Evolutionary conservation across 2,113 vertebrate genomes (phyloP), one percentile per base, ranked within the genome.

Genomic region (Nannospalax galili): DNA sequence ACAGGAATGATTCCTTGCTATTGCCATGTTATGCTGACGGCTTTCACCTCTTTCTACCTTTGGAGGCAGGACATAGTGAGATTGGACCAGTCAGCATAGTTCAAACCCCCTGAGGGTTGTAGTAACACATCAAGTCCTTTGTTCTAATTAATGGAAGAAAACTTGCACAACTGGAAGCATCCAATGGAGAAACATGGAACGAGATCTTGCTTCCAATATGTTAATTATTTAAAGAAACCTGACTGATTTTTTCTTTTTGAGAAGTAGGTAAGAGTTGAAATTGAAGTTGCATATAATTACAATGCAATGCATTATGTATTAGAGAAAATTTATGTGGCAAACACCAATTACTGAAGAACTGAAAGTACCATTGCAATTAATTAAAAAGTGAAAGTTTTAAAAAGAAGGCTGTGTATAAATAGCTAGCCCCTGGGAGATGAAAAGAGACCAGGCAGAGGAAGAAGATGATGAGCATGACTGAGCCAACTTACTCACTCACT

Each of bases 361-460:
- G 30, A 7, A 12, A 37, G 20, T 10, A 15, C 45, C 19, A 16
- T 6, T 42, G 35, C 11, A 79, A 48, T 65, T 20, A 42, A n/a
- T n/a, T 52, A 84, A 35, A 22, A 28, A 87, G 10, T 67, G 58
- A 16, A 45, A 52, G 14, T 28, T 78, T 42, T 48, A 69, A 58
- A 85, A 62, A n/a, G 5, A 67, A 26, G 9, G 1, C 3, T 7
- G 2, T 1, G 2, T 7, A 3, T 2, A 26, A 42, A 11, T 19
- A 1, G 56, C 64, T 12, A 9, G 24, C 4, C n/a, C 26, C 37
- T 48, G 48, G 15, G 19, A 22, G 2, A 22, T 26, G 32, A 28
- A 37, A 24, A 73, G 8, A 73, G 42, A 11, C 4, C 2, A 4
- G 0, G 17, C 7, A 56, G 16, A 75, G 5, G 1, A 42, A 7